Evolutionary conservation across 2,888 invertebrate species (phyloP).

Genomic region (Apantesis nais): DNA sequence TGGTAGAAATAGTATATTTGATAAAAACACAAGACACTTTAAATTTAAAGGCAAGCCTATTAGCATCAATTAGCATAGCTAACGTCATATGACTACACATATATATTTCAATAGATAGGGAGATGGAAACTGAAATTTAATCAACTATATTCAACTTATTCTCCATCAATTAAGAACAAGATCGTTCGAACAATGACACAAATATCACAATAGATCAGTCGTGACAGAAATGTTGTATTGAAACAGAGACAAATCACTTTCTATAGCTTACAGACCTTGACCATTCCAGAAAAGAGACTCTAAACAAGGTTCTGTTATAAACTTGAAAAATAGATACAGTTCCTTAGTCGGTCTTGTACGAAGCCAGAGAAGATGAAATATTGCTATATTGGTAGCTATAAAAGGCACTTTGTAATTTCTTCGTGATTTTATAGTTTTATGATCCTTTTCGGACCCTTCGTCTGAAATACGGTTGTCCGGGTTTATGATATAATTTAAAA

Average conservation of each 20-base stretch:
- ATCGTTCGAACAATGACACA: constrained; percentile 61
- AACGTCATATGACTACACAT: too few species aligned
- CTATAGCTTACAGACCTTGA: constrained; percentile 73
- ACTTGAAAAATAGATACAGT: constrained; percentile 51
- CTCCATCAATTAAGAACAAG: constrained; percentile 70
- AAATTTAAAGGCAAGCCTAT: neutral
- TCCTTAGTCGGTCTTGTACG: constrained; percentile 50
- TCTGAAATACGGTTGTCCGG: constrained; percentile 60
- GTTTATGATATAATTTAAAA: constrained; percentile 66
- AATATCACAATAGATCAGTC: constrained; percentile 67
- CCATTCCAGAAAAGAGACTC: constrained; percentile 69
- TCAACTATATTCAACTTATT: constrained; percentile 34
- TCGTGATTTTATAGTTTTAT: constrained; percentile 80
- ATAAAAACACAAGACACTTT: neutral
- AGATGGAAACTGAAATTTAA: constrained; percentile 35
- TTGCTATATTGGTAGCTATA: constrained; percentile 78
- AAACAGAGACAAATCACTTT: constrained; percentile 69
- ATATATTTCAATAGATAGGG: neutral
- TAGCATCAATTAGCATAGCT: neutral
- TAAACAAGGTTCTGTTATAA: constrained; percentile 69
- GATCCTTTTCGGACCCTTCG: constrained; percentile 68
- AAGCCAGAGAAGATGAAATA: constrained; percentile 77
- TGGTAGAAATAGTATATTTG: neutral
- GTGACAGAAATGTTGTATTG: constrained; percentile 74
- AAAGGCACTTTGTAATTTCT: constrained; percentile 74